These are phyloP conservation scores for Phytoseiulus persimilis DNA, from an alignment of 2,888 invertebrate species.

Conservation along the genomic window DNA sequence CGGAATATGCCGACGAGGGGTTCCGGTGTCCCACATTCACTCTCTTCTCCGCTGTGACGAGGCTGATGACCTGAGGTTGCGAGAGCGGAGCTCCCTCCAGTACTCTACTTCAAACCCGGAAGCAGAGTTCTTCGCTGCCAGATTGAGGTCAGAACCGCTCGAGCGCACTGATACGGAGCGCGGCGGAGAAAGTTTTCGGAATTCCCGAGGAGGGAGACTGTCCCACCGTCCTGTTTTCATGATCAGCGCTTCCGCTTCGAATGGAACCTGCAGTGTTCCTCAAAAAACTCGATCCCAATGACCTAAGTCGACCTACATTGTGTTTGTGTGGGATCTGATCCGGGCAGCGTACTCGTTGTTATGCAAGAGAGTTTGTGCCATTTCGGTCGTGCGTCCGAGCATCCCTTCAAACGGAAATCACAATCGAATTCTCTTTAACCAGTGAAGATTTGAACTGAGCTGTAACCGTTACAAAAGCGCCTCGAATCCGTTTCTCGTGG, in stretches of 20 bases:
- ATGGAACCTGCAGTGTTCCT: background rate
- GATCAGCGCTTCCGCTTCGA: no score
- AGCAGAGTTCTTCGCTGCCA: background rate
- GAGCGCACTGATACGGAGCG: no score
- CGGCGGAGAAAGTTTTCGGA: no score
- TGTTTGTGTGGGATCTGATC: background rate
- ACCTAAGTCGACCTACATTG: background rate
- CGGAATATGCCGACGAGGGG: background rate
- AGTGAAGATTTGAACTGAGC: background rate
- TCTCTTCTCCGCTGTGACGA: background rate
- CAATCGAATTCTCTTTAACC: background rate
- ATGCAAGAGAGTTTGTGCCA: background rate
- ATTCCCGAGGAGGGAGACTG: no score
- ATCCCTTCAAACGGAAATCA: background rate
- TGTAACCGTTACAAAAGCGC: background rate
- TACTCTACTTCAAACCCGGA: slow-evolving; percentile 5
- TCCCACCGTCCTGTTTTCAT: no score
- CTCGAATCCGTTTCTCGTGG: no score
- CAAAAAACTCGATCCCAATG: background rate
- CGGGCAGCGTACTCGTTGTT: background rate
- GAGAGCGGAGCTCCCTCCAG: background rate
- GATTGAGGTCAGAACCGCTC: background rate
- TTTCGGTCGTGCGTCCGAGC: background rate
- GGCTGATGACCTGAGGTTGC: background rate
- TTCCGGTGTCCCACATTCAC: slow-evolving; percentile 5